Evolutionary conservation across 2,888 invertebrate species (phyloP).

Genomic region (Macaria notata): DNA sequence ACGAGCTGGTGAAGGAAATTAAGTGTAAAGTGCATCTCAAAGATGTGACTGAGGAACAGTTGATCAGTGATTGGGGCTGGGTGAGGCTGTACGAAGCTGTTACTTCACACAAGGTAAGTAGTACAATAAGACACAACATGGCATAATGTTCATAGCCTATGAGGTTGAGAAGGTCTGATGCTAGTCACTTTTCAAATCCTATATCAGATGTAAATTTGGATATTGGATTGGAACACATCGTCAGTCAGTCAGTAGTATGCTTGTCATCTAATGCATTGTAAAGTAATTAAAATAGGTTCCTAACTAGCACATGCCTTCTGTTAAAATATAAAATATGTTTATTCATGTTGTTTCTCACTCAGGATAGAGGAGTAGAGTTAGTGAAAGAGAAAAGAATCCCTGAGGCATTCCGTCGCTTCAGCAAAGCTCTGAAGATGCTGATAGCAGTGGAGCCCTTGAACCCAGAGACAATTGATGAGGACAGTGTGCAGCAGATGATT

Average conservation of each 20-base stretch:
- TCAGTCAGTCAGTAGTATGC: too few relatives aligned
- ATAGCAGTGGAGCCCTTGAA: conserved; percentile 83
- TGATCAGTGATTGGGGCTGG: conserved; percentile 82
- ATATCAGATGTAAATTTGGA: too few relatives aligned
- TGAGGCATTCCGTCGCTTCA: conserved; percentile 89
- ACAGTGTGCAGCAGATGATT: conserved; percentile 75
- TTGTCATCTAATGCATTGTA: too few relatives aligned
- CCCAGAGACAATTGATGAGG: conserved; percentile 74
- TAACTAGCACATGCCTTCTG: too few relatives aligned
- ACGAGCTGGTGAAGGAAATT: conserved; percentile 56
- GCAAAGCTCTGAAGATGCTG: conserved; percentile 87
- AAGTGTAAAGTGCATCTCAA: conserved; percentile 66
- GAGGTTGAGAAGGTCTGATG: too few relatives aligned
- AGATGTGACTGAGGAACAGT: conserved; percentile 68
- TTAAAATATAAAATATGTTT: too few relatives aligned
- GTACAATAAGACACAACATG: neutral
- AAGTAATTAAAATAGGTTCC: too few relatives aligned
- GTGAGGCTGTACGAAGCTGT: conserved; percentile 76
- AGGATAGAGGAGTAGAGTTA: conserved; percentile 82
- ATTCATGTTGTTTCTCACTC: conserved; percentile 5
- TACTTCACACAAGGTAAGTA: conserved; percentile 69
- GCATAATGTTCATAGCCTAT: too few relatives aligned
- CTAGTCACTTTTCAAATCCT: too few relatives aligned
- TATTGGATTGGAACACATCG: too few relatives aligned
- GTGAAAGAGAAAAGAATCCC: conserved; percentile 83